Conservation (phyloP, 1,140 invertebrate genomes). For the Stegodyphus dumicola region DNA sequence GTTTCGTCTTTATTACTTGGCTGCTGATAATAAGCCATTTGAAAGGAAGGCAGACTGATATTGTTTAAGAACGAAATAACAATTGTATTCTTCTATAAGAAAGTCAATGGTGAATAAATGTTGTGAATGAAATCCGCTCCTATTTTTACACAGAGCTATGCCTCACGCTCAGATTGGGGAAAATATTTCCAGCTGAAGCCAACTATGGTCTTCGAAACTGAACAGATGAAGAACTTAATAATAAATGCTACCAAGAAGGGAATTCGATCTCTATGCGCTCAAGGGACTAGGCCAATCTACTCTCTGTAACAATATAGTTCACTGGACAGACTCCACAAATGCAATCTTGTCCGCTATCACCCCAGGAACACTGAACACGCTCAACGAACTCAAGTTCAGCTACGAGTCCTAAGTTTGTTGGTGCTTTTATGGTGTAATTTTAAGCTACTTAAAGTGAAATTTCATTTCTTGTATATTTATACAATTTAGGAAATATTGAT, state of each 20-base stretch:
- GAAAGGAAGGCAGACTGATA: too few species aligned
- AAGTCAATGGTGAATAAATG: not conserved
- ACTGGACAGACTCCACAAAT: constrained; percentile 14
- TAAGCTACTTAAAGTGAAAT: too few species aligned
- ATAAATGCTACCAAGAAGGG: constrained; percentile 35
- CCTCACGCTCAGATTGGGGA: not conserved
- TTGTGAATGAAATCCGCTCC: not conserved
- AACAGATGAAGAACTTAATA: constrained; percentile 61
- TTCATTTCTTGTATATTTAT: too few species aligned
- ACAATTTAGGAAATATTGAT: too few species aligned
- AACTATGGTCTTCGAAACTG: constrained; percentile 34
- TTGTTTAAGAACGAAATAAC: too few species aligned
- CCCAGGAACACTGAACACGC: constrained; percentile 22
- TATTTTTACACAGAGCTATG: not conserved
- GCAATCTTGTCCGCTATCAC: constrained; percentile 49
- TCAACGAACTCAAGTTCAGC: not conserved
- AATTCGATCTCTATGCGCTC: constrained; percentile 46
- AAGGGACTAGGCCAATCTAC: constrained; percentile 30
- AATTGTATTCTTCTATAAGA: too few species aligned
- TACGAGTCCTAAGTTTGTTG: too few species aligned
- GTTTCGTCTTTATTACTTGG: too few species aligned
- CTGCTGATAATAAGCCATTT: too few species aligned
- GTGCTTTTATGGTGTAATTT: too few species aligned
- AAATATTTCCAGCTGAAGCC: constrained; percentile 20
- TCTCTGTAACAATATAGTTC: constrained; percentile 29